phyloP scores from a whole-genome alignment of 2,797 vertebrate species.

The Champsocephalus gunnari region DNA sequence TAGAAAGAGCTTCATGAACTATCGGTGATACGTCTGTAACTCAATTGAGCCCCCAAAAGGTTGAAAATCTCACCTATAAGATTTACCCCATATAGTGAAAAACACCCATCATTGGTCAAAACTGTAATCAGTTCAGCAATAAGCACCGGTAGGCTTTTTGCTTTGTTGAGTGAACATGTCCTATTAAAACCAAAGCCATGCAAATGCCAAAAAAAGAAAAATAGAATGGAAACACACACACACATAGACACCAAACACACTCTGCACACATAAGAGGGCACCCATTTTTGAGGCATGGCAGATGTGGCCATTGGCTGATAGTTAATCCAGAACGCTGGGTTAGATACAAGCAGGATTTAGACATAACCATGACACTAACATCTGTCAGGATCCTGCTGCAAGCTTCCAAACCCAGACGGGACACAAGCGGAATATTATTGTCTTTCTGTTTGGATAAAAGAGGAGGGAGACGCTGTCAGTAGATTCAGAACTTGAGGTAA shows the following conservation, averaged over 20 bases:
- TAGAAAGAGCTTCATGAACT: background rate
- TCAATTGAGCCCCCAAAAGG: background rate
- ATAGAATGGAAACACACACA: too few relatives aligned
- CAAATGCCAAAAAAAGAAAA: slow-evolving; percentile 15
- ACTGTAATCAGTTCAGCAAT: slow-evolving; percentile 14
- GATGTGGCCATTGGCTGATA: slow-evolving; percentile 82
- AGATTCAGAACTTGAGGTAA: slow-evolving; percentile 71
- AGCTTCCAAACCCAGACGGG: slow-evolving; percentile 56
- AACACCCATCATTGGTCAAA: slow-evolving; percentile 23
- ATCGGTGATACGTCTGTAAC: background rate
- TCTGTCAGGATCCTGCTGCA: slow-evolving; percentile 75
- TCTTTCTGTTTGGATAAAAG: slow-evolving; percentile 13
- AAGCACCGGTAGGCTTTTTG: slow-evolving; percentile 32
- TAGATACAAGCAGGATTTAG: slow-evolving; percentile 85
- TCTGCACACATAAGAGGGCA: slow-evolving; percentile 48
- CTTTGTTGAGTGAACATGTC: slow-evolving; percentile 17
- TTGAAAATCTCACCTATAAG: too few relatives aligned
- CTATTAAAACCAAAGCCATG: slow-evolving; percentile 28
- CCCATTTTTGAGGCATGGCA: slow-evolving; percentile 76
- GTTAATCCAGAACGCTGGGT: slow-evolving; percentile 85
- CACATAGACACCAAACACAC: slow-evolving; percentile 9
- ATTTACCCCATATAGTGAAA: too few relatives aligned
- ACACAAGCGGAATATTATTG: slow-evolving; percentile 53
- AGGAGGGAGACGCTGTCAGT: slow-evolving; percentile 25
- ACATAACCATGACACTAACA: slow-evolving; percentile 80